These are phyloP conservation scores for Zalophus californianus DNA, from an alignment of 2,797 vertebrate species.

Conservation along the genomic window DNA sequence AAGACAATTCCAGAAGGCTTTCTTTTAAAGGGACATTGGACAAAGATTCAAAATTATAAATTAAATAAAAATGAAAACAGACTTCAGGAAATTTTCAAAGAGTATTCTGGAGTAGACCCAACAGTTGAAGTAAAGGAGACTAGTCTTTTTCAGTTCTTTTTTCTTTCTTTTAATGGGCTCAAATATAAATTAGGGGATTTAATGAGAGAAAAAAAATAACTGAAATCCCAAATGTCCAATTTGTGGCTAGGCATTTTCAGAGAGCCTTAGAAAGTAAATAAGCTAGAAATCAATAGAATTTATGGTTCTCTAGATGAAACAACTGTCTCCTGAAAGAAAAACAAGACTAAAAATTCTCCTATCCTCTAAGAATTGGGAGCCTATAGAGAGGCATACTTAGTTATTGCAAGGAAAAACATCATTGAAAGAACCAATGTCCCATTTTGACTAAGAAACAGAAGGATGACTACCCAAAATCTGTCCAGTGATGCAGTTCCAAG, in stretches of 20 bases:
- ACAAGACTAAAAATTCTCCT: neutral
- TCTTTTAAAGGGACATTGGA: neutral
- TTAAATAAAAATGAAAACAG: conserved; percentile 62
- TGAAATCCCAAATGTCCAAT: conserved; percentile 7
- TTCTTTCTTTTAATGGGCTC: neutral
- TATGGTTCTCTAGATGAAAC: neutral
- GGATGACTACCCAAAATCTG: neutral
- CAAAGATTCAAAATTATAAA: conserved; percentile 52
- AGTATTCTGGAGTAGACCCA: neutral
- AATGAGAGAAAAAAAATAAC: neutral
- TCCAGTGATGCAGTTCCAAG: neutral
- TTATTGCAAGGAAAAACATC: neutral
- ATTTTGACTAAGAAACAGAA: neutral
- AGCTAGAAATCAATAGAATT: neutral
- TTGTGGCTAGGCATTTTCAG: neutral
- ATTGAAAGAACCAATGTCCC: neutral
- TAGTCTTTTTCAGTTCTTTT: neutral
- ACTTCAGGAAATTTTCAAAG: conserved; percentile 40
- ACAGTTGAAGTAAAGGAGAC: neutral
- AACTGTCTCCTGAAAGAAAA: conserved; percentile 35
- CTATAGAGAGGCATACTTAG: neutral
- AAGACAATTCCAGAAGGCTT: neutral
- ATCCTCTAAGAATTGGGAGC: neutral
- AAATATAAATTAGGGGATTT: conserved; percentile 13
- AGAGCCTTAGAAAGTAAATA: neutral